Evolutionary conservation across 2,888 invertebrate species (phyloP).

Genomic region (Rhingia rostrata): DNA sequence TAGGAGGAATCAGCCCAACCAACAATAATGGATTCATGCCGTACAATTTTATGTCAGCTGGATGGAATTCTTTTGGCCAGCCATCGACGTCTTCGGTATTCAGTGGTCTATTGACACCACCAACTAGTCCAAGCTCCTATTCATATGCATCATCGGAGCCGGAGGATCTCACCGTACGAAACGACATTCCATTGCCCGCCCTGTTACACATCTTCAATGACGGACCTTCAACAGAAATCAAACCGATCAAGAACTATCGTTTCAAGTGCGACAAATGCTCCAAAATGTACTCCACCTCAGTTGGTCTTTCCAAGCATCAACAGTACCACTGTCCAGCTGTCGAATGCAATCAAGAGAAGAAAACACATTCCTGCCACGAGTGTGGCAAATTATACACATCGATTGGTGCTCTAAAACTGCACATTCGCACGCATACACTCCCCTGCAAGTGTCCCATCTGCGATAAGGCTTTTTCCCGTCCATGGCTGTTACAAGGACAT

Average conservation of each 20-base stretch:
- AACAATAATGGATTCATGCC: constrained; percentile 79
- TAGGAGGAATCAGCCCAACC: constrained; percentile 79
- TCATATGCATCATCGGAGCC: constrained; percentile 78
- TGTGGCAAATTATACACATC: constrained; percentile 82
- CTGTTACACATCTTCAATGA: constrained; percentile 79
- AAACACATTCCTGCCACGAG: constrained; percentile 84
- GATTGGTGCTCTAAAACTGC: constrained; percentile 82
- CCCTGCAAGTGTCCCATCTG: constrained; percentile 82
- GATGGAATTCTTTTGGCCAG: constrained; percentile 77
- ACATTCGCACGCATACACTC: constrained; percentile 82
- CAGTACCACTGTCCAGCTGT: constrained; percentile 97
- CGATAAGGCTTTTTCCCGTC: constrained; percentile 82
- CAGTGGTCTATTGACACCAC: constrained; percentile 80
- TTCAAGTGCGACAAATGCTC: constrained; percentile 96
- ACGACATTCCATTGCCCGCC: constrained; percentile 81
- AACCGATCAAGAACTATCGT: constrained; percentile 82
- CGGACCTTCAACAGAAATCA: constrained; percentile 66
- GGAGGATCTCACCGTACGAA: constrained; percentile 81
- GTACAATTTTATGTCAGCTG: constrained; percentile 79
- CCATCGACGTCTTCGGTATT: constrained; percentile 75
- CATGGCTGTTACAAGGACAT: constrained; percentile 82
- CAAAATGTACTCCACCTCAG: constrained; percentile 97
- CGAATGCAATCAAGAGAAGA: constrained; percentile 91
- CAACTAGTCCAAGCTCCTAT: constrained; percentile 80
- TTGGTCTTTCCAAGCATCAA: constrained; percentile 96